phyloP scores from a whole-genome alignment of 2,797 vertebrate species.

The Staurois parvus region DNA sequence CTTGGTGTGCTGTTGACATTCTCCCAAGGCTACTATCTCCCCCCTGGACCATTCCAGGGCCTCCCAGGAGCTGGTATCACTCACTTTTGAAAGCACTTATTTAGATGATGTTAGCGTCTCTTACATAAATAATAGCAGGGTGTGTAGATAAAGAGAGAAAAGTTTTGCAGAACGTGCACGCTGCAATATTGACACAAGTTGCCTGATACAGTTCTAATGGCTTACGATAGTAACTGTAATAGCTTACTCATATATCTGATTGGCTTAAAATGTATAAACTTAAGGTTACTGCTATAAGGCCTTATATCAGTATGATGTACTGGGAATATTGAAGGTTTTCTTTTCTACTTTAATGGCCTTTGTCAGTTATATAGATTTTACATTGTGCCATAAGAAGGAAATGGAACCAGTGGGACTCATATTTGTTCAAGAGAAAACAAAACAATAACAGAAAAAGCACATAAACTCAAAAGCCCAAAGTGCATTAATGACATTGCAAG shows the following conservation, averaged over 20 bases:
- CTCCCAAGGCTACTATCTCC: too few relatives aligned
- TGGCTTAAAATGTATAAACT: slow-evolving; percentile 7
- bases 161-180: background rate
- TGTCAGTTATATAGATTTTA: slow-evolving; percentile 61
- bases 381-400: slow-evolving; percentile 38
- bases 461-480: slow-evolving; percentile 28
- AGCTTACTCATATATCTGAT: background rate
- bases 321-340: slow-evolving; percentile 48
- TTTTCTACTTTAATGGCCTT: slow-evolving; percentile 55
- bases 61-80: too few relatives aligned
- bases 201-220: background rate
- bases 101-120: too few relatives aligned
- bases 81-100: too few relatives aligned
- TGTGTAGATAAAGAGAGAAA: background rate
- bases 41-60: too few relatives aligned
- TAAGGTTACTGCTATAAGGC: slow-evolving; percentile 22
- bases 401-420: slow-evolving; percentile 54
- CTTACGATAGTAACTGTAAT: background rate
- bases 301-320: slow-evolving; percentile 14
- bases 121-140: too few relatives aligned
- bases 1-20: too few relatives aligned
- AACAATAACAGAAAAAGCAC: slow-evolving; percentile 55
- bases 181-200: background rate
- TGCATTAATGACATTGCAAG: slow-evolving; percentile 22
- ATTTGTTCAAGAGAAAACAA: slow-evolving; percentile 54